Conservation (phyloP, 2,113 vertebrate species). For the Pangasianodon gigas region DNA sequence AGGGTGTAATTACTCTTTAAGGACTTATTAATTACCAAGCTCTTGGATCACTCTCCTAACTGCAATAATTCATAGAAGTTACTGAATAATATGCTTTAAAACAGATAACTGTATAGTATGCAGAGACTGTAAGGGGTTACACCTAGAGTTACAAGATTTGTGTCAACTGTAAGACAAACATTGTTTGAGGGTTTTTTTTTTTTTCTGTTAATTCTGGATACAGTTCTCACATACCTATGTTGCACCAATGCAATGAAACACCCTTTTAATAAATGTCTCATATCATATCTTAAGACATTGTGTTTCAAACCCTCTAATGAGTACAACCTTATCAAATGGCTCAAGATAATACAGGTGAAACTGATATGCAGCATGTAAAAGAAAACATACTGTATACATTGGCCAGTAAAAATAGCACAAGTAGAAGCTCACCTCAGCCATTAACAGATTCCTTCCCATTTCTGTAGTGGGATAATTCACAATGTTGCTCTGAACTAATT, state of each 20-base stretch:
- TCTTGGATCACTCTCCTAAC: neutral
- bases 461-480: conserved; percentile 78
- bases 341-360: neutral
- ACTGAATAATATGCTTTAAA: neutral
- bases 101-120: neutral
- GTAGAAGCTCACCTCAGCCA: conserved; percentile 73
- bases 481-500: conserved; percentile 75
- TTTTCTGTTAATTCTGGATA: neutral
- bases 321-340: neutral
- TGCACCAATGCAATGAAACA: neutral
- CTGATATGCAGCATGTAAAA: neutral
- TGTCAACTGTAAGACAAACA: neutral
- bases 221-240: neutral
- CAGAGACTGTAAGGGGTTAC: neutral
- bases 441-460: conserved; percentile 83
- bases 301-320: neutral
- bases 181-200: neutral
- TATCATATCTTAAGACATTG: neutral
- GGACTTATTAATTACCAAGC: neutral
- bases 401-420: neutral
- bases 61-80: neutral
- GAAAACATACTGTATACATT: neutral
- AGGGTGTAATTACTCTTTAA: neutral
- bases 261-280: neutral
- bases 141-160: neutral